phyloP scores from a whole-genome alignment of 2,797 vertebrate genomes.

The Dicrostonyx torquatus region DNA sequence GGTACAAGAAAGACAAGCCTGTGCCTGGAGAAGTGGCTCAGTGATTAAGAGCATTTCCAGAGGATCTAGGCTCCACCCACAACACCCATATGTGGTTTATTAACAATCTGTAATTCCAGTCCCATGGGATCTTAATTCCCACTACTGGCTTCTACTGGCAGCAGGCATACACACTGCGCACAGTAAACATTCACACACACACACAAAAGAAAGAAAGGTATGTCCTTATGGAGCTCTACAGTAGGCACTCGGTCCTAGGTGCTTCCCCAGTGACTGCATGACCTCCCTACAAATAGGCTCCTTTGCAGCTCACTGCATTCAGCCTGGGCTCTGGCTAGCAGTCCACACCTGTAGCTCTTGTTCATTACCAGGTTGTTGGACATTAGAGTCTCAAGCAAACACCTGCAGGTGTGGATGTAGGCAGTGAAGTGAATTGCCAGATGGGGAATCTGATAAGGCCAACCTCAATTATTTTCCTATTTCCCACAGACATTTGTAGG shows the following conservation, averaged over 20 bases:
- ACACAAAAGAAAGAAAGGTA: background rate
- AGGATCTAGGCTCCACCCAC: background rate
- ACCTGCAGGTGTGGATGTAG: background rate
- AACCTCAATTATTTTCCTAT: background rate
- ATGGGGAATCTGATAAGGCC: background rate
- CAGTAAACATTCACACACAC: background rate
- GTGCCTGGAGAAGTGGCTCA: background rate
- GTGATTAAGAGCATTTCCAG: background rate
- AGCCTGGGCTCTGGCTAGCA: background rate
- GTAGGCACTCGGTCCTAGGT: background rate
- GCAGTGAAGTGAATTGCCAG: too few species aligned
- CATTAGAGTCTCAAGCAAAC: background rate
- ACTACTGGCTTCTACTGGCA: background rate
- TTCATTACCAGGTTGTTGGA: too few species aligned
- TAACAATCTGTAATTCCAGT: background rate
- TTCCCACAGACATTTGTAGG: background rate
- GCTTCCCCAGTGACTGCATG: background rate
- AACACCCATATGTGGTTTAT: background rate
- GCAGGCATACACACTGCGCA: background rate
- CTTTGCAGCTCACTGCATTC: background rate
- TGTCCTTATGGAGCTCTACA: fast-evolving
- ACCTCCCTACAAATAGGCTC: background rate
- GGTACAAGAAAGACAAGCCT: background rate
- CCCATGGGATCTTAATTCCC: background rate
- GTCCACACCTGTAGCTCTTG: background rate